These are phyloP conservation scores for Cryptoblepharus egeriae DNA, from an alignment of 2,797 vertebrate species.

Conservation along the genomic window DNA sequence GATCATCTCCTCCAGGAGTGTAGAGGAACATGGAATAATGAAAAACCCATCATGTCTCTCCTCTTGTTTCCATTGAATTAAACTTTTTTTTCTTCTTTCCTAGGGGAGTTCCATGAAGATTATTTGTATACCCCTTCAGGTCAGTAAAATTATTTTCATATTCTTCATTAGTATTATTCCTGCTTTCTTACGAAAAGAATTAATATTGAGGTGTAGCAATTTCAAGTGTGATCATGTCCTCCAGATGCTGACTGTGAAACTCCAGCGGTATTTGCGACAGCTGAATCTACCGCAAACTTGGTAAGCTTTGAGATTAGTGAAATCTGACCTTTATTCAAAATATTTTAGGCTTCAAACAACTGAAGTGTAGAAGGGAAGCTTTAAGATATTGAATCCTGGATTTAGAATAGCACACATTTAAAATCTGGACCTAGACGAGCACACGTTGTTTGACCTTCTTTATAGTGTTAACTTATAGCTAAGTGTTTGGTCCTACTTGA, in stretches of 20 bases:
- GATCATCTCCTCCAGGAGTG: too few species aligned
- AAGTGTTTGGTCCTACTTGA: not conserved
- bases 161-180: not conserved
- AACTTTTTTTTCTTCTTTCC: slow-evolving; percentile 22
- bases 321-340: not conserved
- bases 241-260: slow-evolving; percentile 86
- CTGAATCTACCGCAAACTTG: slow-evolving; percentile 83
- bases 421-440: too few species aligned
- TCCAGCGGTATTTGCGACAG: slow-evolving; percentile 78
- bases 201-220: not conserved
- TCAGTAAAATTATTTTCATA: slow-evolving; percentile 53
- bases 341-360: not conserved
- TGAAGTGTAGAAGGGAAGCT: not conserved
- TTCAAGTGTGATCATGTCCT: slow-evolving; percentile 51
- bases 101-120: slow-evolving; percentile 86
- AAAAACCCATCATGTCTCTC: too few species aligned
- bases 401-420: not conserved
- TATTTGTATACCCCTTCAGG: slow-evolving; percentile 82
- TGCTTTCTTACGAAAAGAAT: not conserved
- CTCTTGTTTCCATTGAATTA: too few species aligned
- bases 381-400: not conserved
- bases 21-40: too few species aligned
- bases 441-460: not conserved
- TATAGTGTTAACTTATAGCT: not conserved
- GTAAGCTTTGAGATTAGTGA: slow-evolving; percentile 73